Conservation (phyloP, 2,113 vertebrate species). For the Tachuris rubrigastra region DNA sequence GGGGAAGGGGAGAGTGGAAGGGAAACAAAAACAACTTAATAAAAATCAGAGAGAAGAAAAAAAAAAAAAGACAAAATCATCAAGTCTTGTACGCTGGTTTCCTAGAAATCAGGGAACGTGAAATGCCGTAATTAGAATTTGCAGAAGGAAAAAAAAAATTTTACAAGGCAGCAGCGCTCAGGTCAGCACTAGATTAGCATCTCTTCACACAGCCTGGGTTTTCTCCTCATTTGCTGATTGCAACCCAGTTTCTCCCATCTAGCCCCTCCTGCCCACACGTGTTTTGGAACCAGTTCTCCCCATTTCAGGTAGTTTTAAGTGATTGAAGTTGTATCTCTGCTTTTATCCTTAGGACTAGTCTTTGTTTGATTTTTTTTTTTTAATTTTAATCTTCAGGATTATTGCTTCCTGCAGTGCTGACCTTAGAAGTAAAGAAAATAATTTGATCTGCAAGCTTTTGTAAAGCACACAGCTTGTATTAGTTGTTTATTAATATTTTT, state of each 20-base stretch:
- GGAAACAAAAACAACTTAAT: conserved; percentile 33
- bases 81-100: neutral
- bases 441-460: conserved; percentile 17
- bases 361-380: neutral
- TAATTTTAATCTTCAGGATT: conserved; percentile 28
- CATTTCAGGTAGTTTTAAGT: conserved; percentile 41
- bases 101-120: neutral
- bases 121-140: neutral
- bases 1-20: conserved; percentile 21
- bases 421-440: conserved; percentile 35
- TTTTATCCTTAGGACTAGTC: neutral
- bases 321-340: conserved; percentile 28
- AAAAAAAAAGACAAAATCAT: conserved; percentile 4
- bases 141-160: neutral
- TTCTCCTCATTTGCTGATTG: neutral
- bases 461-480: neutral
- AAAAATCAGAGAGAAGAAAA: conserved; percentile 23
- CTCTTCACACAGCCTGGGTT: neutral
- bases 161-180: neutral
- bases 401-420: conserved; percentile 33
- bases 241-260: neutral
- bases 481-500: conserved; percentile 15
- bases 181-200: conserved; percentile 29
- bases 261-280: neutral
- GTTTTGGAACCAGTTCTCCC: neutral